Base-by-base conservation (phyloP, 2,113 vertebrate species). In the Ancistrus triradiatus region DNA sequence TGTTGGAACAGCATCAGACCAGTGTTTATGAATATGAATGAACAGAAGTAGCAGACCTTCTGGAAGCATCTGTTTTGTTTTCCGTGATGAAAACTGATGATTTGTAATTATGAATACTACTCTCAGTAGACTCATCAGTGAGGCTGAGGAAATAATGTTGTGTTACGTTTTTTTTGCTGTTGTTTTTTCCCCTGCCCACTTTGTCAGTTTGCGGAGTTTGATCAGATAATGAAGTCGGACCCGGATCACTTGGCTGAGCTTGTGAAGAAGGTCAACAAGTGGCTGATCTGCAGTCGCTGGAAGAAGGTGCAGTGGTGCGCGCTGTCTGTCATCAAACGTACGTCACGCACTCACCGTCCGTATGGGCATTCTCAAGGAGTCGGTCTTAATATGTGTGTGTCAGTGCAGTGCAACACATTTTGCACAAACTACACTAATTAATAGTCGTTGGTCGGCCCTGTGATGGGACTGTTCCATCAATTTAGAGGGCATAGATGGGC, bases 191-290 rank as follows among this genome's bases (percentile, higher is more conserved):
- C 5, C 3, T 0, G 5, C 11, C 7, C 18, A n/a, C n/a, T n/a
- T n/a, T n/a, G 48, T 76, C 80, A 99, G 96, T 99, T 99, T 83
- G 90, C 92, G 69, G 96, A 99, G 81, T 99, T 99, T 52, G 96
- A 99, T 81, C 92, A 95, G 83, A 98, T 99, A 74, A 98, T 99
- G 96, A 97, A 95, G 82, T 98, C 96, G 14, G 96, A 99, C 77
- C 96, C 96, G 0, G 96, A 99, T 51, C 94, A 99, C 78, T 86
- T 99, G 73, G 95, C 94, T 0, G 91, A 95, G 77, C 83, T 99
- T 74, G 90, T 99, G 66, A 91, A 91, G 73, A 87, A 89, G 68
- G 96, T 99, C 76, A 96, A 98, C 84, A 90, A 86, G 69, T 99
- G 96, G 96, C 91, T 99, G 5, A 87, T 97, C 79, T 93, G 93